Base-by-base conservation (phyloP, 1,140 invertebrate species). In the Drepana arcuata region DNA sequence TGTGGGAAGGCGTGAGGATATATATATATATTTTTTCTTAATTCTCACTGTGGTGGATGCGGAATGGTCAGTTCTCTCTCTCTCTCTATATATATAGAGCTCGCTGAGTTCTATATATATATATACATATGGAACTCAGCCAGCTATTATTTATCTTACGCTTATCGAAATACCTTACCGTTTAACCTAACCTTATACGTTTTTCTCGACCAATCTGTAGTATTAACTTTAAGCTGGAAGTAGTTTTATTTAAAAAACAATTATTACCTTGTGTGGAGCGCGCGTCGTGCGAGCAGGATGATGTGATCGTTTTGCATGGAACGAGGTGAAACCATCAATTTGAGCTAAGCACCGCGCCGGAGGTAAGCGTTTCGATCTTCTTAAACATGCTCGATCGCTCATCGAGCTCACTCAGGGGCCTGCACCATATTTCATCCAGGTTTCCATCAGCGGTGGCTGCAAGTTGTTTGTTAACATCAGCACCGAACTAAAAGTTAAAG, bases 81-180 rank as follows among this genome's bases (percentile, higher is more conserved):
- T n/a, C n/a, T n/a, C n/a, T n/a, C n/a, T n/a, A n/a, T n/a, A n/a
- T n/a, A n/a, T n/a, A n/a, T n/a, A n/a, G n/a, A n/a, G n/a, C n/a
- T n/a, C n/a, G n/a, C n/a, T n/a, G n/a, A n/a, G n/a, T n/a, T n/a
- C n/a, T n/a, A n/a, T n/a, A n/a, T n/a, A n/a, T n/a, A n/a, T n/a
- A n/a, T n/a, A n/a, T n/a, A n/a, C 62, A 60, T 69, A 66, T 64
- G 57, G 66, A 66, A 74, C 68, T 74, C 61, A 35, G 51, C 59
- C 55, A 57, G 64, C 68, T 75, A 77, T n/a, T n/a, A n/a, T 79
- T 79, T 79, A 79, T 77, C 71, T 74, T 74, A 61, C 69, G 72
- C 55, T 74, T 75, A 77, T 77, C 70, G 56, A 61, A 71, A 68
- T 67, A 68, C 67, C 56, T 33, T 48, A 48, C 45, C 50, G 42